Conservation (phyloP, 2,113 vertebrate species). For the Alces alces region DNA sequence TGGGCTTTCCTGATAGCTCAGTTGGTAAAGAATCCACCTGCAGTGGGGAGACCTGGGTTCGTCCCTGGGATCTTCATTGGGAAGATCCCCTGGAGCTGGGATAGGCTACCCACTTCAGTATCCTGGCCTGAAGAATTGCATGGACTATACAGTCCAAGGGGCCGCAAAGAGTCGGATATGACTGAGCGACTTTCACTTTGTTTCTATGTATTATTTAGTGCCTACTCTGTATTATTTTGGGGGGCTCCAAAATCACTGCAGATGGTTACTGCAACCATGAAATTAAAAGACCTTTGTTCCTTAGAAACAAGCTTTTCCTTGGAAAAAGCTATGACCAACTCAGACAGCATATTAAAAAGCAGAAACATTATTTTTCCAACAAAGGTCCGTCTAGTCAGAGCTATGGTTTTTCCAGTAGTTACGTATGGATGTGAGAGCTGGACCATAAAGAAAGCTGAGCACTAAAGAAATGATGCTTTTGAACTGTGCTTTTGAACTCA, state of each 20-base stretch:
- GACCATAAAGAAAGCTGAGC: not conserved
- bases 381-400: not conserved
- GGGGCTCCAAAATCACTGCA: not conserved
- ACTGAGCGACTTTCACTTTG: not conserved
- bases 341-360: not conserved
- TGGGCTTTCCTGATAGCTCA: not conserved
- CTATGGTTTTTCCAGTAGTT: not conserved
- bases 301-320: not conserved
- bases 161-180: accelerated
- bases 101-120: not conserved
- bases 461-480: not conserved
- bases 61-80: not conserved
- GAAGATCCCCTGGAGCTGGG: not conserved
- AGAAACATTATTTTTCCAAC: not conserved
- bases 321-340: not conserved
- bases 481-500: not conserved
- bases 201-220: not conserved
- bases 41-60: not conserved
- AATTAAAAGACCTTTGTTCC: not conserved
- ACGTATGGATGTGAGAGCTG: not conserved
- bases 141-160: not conserved
- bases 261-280: not conserved
- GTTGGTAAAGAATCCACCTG: not conserved
- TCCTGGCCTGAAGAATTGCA: not conserved
- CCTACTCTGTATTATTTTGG: not conserved